phyloP scores from a whole-genome alignment of 2,113 vertebrate genomes.

The Vidua macroura region DNA sequence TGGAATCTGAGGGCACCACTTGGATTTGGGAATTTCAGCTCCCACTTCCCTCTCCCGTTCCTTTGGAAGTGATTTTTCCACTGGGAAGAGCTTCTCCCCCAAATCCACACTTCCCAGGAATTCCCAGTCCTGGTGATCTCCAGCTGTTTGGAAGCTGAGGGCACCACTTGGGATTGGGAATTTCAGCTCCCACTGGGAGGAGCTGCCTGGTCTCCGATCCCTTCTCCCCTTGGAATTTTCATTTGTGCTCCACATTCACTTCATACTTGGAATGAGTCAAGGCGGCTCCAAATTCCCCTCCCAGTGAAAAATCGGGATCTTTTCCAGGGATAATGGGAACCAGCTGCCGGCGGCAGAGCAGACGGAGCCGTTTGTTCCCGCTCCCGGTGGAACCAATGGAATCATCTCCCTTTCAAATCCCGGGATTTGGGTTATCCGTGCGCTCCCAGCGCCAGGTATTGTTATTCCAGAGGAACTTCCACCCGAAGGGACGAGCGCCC shows the following conservation, averaged over 20 bases:
- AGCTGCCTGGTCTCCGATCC: not conserved
- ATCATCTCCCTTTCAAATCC: not conserved
- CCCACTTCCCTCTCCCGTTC: not conserved
- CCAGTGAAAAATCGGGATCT: not conserved
- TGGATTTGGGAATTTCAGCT: not conserved
- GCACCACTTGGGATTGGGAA: not conserved
- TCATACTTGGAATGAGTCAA: not conserved
- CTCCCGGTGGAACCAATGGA: not conserved
- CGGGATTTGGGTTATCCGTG: not conserved
- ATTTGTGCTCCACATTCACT: not conserved
- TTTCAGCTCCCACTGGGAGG: not conserved
- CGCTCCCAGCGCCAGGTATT: not conserved
- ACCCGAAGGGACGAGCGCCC: not conserved
- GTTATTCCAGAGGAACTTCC: not conserved
- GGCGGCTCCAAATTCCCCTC: not conserved
- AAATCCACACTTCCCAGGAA: not conserved
- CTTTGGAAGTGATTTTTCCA: not conserved
- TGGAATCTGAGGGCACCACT: not conserved
- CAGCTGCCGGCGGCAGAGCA: conserved; percentile 14
- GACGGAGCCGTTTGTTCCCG: not conserved
- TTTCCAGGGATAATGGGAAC: conserved; percentile 43
- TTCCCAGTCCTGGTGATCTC: accelerated
- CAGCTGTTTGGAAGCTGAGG: accelerated
- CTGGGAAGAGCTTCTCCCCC: not conserved
- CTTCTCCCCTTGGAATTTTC: not conserved